A percentile compares a stretch with the other conserved stretches of the same genome.
Evolutionary conservation across 2,113 vertebrate species (phyloP).

Genomic region (Catharus minimus): DNA sequence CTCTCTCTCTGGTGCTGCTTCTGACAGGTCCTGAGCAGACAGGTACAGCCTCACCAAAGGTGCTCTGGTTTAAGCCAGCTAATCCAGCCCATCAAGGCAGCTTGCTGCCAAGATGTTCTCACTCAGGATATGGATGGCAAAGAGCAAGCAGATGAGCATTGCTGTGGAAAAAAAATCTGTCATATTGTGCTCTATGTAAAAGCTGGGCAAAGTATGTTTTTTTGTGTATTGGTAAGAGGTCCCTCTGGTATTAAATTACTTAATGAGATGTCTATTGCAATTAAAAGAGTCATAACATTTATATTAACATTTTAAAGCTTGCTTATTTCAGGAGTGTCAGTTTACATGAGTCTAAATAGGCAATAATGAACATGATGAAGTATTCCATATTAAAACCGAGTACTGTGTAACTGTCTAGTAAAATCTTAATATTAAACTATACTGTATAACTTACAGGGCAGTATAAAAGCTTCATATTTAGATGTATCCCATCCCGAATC

Average conservation of each 20-base stretch:
- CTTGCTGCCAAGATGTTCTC: background rate
- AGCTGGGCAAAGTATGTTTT: constrained; percentile 61
- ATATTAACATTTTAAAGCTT: constrained; percentile 76
- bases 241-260: constrained; percentile 72
- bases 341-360: constrained; percentile 74
- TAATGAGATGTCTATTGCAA: constrained; percentile 77
- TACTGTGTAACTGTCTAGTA: constrained; percentile 67
- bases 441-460: constrained; percentile 3
- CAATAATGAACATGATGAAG: constrained; percentile 71
- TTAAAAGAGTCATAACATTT: constrained; percentile 79
- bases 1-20: background rate
- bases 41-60: background rate
- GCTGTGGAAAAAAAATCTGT: background rate
- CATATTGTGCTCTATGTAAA: constrained; percentile 1
- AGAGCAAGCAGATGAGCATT: background rate
- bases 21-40: background rate
- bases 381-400: constrained; percentile 65
- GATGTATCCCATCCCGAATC: background rate
- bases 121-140: background rate
- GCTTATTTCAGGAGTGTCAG: constrained; percentile 68
- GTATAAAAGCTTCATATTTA: constrained; percentile 28
- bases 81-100: background rate
- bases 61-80: background rate
- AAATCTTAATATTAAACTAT: constrained; percentile 54
- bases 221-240: constrained; percentile 69